Evolutionary conservation across 1,140 invertebrate species (phyloP).

Genomic region (Hyles vespertilio): DNA sequence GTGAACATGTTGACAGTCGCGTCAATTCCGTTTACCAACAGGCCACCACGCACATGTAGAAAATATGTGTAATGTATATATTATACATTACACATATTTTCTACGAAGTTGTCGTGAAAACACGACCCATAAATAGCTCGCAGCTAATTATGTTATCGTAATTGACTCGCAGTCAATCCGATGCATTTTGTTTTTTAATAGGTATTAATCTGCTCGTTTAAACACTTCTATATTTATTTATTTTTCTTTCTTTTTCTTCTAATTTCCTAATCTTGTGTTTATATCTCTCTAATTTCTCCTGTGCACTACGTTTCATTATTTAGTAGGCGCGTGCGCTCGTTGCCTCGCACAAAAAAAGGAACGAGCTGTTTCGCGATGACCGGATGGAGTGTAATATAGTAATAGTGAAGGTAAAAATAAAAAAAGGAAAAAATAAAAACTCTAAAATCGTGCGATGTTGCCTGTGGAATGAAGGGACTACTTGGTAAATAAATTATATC

Average conservation of each 20-base stretch:
- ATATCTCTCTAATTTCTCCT: constrained; percentile 15
- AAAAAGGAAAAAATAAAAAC: not conserved
- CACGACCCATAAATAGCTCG: no score
- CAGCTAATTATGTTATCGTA: no score
- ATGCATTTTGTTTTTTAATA: no score
- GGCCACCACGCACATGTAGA: no score
- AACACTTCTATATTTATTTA: not conserved
- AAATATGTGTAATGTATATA: no score
- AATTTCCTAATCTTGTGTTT: constrained; percentile 1
- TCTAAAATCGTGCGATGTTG: constrained; percentile 4
- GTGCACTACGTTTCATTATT: constrained; percentile 13
- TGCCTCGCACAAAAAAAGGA: constrained; percentile 23
- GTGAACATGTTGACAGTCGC: no score
- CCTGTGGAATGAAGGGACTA: no score
- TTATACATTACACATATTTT: no score
- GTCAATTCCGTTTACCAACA: no score
- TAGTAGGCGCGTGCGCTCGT: constrained; percentile 14
- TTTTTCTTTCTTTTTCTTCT: constrained; percentile 7
- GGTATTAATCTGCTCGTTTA: no score
- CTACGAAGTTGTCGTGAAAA: no score
- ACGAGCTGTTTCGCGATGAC: constrained; percentile 6
- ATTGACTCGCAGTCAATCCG: no score
- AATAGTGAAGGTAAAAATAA: not conserved
- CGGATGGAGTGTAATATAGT: not conserved
- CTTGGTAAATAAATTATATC: constrained; percentile 1